Conservation (phyloP, 2,797 vertebrate species). For the Columba guinea region DNA sequence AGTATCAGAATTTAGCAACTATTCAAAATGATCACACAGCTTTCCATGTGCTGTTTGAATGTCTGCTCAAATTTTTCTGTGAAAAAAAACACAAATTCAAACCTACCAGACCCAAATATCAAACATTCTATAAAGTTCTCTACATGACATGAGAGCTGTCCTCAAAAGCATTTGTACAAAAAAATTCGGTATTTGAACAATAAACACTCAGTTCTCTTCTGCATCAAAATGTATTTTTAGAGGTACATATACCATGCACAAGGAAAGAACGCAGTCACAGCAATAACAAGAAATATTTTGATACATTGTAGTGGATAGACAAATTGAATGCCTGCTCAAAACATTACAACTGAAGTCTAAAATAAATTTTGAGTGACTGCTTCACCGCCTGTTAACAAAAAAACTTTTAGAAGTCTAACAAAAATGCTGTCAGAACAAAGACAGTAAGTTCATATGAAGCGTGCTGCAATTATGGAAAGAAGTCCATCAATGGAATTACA, state of each 20-base stretch:
- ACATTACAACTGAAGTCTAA: not conserved
- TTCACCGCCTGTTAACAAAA: not conserved
- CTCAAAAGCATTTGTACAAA: not conserved
- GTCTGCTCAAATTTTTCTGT: not conserved
- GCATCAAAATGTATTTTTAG: not conserved
- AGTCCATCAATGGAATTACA: not conserved
- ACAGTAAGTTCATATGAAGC: not conserved
- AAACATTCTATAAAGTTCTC: not conserved
- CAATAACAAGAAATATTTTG: not conserved
- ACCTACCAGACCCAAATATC: not conserved
- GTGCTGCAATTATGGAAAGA: not conserved
- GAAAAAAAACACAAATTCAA: not conserved
- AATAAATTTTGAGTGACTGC: not conserved
- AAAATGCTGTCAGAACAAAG: not conserved
- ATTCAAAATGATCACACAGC: not conserved
- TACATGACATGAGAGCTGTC: not conserved
- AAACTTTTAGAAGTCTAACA: not conserved
- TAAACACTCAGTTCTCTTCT: not conserved
- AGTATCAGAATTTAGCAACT: not conserved
- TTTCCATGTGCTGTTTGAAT: not conserved
- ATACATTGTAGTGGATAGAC: not conserved
- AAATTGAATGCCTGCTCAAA: not conserved
- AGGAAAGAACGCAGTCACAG: not conserved
- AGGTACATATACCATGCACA: not conserved
- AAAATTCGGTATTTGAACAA: not conserved